Percentiles rank a stretch among this genome's conserved stretches.
Evolutionary conservation across 2,797 vertebrate genomes (phyloP).

Genomic region (Hafferia zeledoni): DNA sequence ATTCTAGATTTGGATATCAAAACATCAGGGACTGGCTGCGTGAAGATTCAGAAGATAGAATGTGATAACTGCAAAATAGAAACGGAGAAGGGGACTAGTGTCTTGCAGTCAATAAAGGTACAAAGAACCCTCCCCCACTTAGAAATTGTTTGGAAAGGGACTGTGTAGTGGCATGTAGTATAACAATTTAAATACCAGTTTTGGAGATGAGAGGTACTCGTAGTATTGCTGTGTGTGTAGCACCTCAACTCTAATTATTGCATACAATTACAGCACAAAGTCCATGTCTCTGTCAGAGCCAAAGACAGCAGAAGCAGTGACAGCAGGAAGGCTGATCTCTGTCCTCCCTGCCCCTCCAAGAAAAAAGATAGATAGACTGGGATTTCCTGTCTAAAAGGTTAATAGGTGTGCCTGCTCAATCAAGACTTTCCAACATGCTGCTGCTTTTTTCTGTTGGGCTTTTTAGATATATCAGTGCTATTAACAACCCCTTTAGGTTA

Average conservation of each 20-base stretch:
- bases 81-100: constrained; percentile 86
- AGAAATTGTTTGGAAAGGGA: neutral
- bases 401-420: neutral
- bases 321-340: neutral
- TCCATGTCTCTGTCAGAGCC: neutral
- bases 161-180: neutral
- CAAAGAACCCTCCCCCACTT: neutral
- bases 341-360: neutral
- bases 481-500: neutral
- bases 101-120: constrained; percentile 91
- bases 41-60: constrained; percentile 89
- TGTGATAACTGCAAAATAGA: constrained; percentile 88
- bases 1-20: constrained; percentile 90
- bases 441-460: neutral
- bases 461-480: neutral
- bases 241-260: neutral
- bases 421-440: neutral
- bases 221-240: neutral
- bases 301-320: neutral
- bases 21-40: constrained; percentile 81
- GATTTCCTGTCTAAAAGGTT: neutral
- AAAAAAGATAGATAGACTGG: neutral
- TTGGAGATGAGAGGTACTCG: neutral
- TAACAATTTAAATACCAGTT: neutral
- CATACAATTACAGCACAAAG: neutral